Conservation (phyloP, 1,140 invertebrate species). For the Bombyx mori region ASM3026992v2 NC_085119.1:8272501-8273000, state of each 20-base stretch:
- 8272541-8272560: slow-evolving; percentile 27
- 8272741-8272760: slow-evolving; percentile 70
- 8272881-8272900: slow-evolving; percentile 62
- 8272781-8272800: slow-evolving; percentile 67
- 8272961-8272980: slow-evolving; percentile 62
- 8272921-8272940: slow-evolving; percentile 65
- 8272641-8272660: background rate
- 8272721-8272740: slow-evolving; percentile 69
- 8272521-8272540: slow-evolving; percentile 48
- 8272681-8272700: slow-evolving; percentile 37
- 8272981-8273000: slow-evolving; percentile 48
- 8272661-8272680: slow-evolving; percentile 13
- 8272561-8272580: slow-evolving; percentile 28
- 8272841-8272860: slow-evolving; percentile 38
- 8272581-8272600: slow-evolving; percentile 39
- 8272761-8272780: slow-evolving; percentile 69
- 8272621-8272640: background rate
- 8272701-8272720: slow-evolving; percentile 61
- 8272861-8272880: slow-evolving; percentile 45
- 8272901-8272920: slow-evolving; percentile 57
- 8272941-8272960: slow-evolving; percentile 58
- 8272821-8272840: slow-evolving; percentile 32
- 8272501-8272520: slow-evolving; percentile 46
- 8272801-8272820: slow-evolving; percentile 38
- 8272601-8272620: slow-evolving; percentile 10